These are phyloP conservation scores for Trichonephila clavata DNA, from an alignment of 1,140 invertebrate genomes.

Conservation along the genomic window DNA sequence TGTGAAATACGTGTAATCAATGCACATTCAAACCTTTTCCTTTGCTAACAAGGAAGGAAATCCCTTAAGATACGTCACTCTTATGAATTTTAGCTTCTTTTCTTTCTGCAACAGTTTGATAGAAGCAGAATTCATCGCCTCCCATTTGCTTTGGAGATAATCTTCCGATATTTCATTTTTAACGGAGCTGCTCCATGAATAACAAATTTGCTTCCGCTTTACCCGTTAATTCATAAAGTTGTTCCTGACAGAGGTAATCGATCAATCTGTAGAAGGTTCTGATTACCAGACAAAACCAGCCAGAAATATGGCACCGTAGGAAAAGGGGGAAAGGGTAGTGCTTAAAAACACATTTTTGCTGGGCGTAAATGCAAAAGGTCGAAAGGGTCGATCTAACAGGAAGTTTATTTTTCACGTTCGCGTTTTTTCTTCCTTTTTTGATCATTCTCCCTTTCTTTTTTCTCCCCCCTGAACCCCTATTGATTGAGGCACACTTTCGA, in stretches of 20 bases:
- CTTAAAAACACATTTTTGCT: conserved; percentile 29
- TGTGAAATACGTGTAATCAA: too few species aligned
- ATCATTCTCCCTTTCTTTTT: not conserved
- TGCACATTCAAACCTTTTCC: not conserved
- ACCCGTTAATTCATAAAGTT: conserved; percentile 38
- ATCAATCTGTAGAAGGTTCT: conserved; percentile 34
- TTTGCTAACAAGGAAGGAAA: not conserved
- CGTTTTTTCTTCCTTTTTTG: not conserved
- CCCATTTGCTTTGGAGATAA: conserved; percentile 13
- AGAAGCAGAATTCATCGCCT: not conserved
- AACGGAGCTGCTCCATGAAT: conserved; percentile 15
- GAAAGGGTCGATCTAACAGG: conserved; percentile 34
- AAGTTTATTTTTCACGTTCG: conserved; percentile 10
- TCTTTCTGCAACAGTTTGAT: conserved; percentile 14
- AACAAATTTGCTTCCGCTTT: conserved; percentile 38
- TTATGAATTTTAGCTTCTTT: not conserved
- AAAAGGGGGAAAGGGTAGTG: not conserved
- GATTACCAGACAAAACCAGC: conserved; percentile 29
- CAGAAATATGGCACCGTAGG: conserved; percentile 22
- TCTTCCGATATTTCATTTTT: conserved; percentile 41
- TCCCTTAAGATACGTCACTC: not conserved
- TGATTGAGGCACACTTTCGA: not conserved
- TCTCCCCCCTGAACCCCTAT: not conserved
- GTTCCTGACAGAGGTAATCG: conserved; percentile 33
- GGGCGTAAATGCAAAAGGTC: conserved; percentile 31